phyloP scores from a whole-genome alignment of 35 echinoderm and acorn worm species.

The Apostichopus californicus region DNA sequence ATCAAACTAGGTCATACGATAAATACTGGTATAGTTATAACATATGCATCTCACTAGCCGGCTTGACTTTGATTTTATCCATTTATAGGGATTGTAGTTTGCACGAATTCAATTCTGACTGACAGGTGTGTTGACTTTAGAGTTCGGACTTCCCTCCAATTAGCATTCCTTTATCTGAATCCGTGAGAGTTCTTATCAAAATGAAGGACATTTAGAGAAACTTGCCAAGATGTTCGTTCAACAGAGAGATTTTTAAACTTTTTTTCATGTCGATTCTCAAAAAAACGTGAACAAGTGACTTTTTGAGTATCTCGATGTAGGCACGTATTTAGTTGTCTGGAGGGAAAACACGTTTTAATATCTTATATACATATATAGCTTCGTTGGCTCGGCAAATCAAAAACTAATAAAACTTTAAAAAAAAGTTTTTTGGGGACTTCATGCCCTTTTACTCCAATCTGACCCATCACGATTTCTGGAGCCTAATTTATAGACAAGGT shows the following conservation, averaged over 20 bases:
- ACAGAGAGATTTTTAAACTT: neutral
- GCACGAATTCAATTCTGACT: neutral
- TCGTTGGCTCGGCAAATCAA: neutral
- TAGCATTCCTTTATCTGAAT: constrained; percentile 32
- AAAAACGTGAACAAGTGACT: constrained; percentile 8
- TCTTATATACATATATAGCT: neutral
- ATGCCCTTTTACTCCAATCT: no score
- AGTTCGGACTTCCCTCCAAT: constrained; percentile 17
- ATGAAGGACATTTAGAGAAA: neutral
- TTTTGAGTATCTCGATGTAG: neutral
- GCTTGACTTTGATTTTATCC: neutral
- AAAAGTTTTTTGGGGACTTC: no score
- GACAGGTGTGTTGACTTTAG: constrained; percentile 12
- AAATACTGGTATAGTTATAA: no score
- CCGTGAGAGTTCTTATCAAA: constrained; percentile 2
- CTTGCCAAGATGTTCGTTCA: neutral
- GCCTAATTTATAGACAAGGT: no score
- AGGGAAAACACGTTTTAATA: constrained; percentile 28
- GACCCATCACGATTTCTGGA: no score
- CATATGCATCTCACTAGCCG: neutral
- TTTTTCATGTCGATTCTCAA: neutral
- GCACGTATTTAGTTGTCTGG: constrained; percentile 22
- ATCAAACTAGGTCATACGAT: no score
- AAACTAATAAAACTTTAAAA: neutral
- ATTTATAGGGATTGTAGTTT: neutral